phyloP scores from a whole-genome alignment of 2,888 invertebrate species.

The Orchestes rusci region DNA sequence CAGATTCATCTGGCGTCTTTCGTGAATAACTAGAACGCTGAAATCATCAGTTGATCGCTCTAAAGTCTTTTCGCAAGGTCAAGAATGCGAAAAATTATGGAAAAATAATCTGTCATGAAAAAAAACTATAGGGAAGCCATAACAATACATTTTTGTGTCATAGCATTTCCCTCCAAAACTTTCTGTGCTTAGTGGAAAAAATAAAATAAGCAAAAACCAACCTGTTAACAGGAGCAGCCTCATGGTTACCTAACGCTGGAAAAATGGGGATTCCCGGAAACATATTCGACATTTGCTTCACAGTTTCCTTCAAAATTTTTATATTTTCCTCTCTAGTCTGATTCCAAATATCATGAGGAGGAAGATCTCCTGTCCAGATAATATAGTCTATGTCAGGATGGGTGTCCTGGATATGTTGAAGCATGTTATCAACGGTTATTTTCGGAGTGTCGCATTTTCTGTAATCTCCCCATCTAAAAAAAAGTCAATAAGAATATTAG shows the following conservation, averaged over 20 bases:
- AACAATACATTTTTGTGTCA: too few species aligned
- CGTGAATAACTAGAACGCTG: too few species aligned
- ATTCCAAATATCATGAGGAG: constrained; percentile 94
- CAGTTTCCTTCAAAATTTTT: constrained; percentile 77
- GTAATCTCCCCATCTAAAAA: constrained; percentile 84
- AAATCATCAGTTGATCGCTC: too few species aligned
- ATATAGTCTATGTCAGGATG: constrained; percentile 90
- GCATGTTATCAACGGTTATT: constrained; percentile 85
- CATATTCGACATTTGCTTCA: constrained; percentile 74
- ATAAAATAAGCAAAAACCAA: too few species aligned
- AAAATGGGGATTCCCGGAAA: constrained; percentile 91
- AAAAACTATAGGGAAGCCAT: too few species aligned
- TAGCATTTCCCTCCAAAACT: too few species aligned
- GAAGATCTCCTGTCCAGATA: constrained; percentile 93
- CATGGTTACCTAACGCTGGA: constrained; percentile 94
- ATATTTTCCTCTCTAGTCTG: constrained; percentile 85
- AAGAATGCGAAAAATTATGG: too few species aligned
- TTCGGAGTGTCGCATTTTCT: constrained; percentile 92
- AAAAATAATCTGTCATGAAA: too few species aligned
- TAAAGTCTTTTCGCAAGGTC: too few species aligned
- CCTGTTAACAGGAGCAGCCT: constrained; percentile 93
- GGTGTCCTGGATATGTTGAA: constrained; percentile 79
- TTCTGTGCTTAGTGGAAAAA: too few species aligned
- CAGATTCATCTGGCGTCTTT: too few species aligned
- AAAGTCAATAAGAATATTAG: too few species aligned